These are phyloP conservation scores for Sitobion miscanthi DNA, from an alignment of 1,140 invertebrate species.

Conservation along the genomic window DNA sequence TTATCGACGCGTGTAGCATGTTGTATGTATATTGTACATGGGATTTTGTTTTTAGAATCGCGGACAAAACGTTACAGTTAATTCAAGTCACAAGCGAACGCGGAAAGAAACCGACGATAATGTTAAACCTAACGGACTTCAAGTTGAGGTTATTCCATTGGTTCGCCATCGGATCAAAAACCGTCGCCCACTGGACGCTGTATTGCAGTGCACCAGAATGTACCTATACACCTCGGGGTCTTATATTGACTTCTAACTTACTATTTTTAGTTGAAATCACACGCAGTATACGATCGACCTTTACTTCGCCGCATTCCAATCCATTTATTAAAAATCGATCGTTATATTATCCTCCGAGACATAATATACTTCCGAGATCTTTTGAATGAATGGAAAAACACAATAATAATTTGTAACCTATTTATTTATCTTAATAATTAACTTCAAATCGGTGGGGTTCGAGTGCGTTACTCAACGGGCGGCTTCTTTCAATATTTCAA, in stretches of 20 bases:
- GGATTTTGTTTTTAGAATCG: not conserved
- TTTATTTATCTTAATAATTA: too few species aligned
- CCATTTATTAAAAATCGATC: too few species aligned
- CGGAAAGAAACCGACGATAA: not conserved
- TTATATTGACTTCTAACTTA: not conserved
- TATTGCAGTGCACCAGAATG: constrained; percentile 34
- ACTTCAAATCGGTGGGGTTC: too few species aligned
- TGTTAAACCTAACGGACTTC: constrained; percentile 18
- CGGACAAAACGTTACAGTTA: constrained; percentile 35
- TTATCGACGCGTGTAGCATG: not conserved
- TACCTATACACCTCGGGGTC: not conserved
- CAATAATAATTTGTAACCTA: too few species aligned
- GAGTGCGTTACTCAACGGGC: too few species aligned
- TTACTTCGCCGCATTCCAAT: too few species aligned
- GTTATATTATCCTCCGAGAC: not conserved
- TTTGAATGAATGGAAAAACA: too few species aligned
- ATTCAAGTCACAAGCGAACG: not conserved
- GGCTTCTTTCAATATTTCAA: not conserved
- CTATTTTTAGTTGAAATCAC: not conserved
- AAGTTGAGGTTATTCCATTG: constrained; percentile 48
- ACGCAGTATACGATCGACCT: not conserved
- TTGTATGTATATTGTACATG: not conserved
- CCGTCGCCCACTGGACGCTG: constrained; percentile 29
- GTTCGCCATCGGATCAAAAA: constrained; percentile 27
- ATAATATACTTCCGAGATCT: too few species aligned